Conservation (phyloP, 2,797 vertebrate genomes). For the Ciconia nigra region DNA sequence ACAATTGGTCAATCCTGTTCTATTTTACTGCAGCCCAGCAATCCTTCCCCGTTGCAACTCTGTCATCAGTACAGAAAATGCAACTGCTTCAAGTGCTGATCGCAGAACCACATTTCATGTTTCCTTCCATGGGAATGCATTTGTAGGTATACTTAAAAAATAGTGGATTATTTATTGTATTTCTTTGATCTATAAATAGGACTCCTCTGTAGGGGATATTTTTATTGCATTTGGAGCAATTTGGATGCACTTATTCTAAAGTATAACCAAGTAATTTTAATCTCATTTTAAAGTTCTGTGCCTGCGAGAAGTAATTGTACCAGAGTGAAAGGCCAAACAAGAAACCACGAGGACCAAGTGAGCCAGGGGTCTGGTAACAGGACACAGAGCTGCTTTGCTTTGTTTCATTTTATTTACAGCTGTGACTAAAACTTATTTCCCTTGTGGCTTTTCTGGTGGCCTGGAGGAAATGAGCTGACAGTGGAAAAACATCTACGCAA, state of each 20-base stretch:
- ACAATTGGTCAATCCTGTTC: not conserved
- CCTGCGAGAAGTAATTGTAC: not conserved
- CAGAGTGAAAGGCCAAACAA: not conserved
- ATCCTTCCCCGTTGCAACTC: not conserved
- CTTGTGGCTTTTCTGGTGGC: not conserved
- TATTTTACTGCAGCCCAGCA: not conserved
- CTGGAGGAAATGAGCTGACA: not conserved
- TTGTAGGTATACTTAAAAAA: not conserved
- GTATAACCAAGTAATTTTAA: not conserved
- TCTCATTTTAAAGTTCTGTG: not conserved
- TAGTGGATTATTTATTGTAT: not conserved
- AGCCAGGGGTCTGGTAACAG: not conserved
- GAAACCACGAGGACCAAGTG: not conserved
- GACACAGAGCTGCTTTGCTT: not conserved
- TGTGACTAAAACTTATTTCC: not conserved
- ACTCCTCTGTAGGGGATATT: not conserved
- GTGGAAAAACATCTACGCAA: not conserved
- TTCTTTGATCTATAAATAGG: slow-evolving; percentile 3
- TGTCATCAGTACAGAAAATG: not conserved
- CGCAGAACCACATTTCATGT: not conserved
- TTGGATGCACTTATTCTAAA: not conserved
- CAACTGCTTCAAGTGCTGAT: not conserved
- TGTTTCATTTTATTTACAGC: not conserved
- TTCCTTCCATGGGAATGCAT: not conserved
- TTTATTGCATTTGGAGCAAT: not conserved